A percentile compares a stretch with the other conserved stretches of the same genome.
phyloP scores from a whole-genome alignment of 37 sponge, comb jelly and placozoan species.

The Mnemiopsis leidyi region DNA sequence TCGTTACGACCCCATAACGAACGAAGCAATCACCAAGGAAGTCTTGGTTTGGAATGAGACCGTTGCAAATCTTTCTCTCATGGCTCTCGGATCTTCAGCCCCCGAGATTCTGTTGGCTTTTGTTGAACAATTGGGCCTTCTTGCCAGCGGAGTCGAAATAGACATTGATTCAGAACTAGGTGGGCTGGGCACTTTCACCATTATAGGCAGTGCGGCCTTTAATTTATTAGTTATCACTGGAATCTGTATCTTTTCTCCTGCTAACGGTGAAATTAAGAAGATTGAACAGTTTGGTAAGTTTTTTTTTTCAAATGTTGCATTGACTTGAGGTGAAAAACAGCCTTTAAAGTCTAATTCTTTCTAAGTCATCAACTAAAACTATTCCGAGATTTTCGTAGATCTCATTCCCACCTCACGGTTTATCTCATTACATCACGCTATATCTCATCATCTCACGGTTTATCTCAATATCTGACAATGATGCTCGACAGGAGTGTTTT shows the following conservation, averaged over 20 bases:
- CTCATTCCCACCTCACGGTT: no score
- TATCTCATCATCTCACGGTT: no score
- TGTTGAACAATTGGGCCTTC: conserved; percentile 61
- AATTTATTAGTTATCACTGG: conserved; percentile 74
- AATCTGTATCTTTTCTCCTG: conserved; percentile 69
- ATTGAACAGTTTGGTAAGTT: conserved; percentile 68
- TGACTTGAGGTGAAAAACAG: no score
- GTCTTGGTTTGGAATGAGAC: conserved; percentile 79
- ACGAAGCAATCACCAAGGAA: conserved; percentile 65
- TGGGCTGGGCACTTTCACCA: conserved; percentile 72
- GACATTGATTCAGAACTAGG: conserved; percentile 22
- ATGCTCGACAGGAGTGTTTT: conserved; percentile 68
- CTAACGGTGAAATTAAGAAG: conserved; percentile 57
- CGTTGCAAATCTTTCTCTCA: conserved; percentile 74
- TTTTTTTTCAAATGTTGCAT: no score
- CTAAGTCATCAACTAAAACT: no score
- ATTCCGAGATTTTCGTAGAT: no score
- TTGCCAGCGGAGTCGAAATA: not conserved
- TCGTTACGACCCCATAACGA: conserved; percentile 66
- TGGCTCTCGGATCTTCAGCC: conserved; percentile 77
- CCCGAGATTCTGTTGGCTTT: conserved; percentile 74
- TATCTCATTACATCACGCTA: no score
- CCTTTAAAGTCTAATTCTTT: no score
- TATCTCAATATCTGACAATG: no score
- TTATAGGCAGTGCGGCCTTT: conserved; percentile 77